Evolutionary conservation across 2,888 invertebrate genomes (phyloP), one percentile per base, ranked within the genome.

Genomic region (Dicyrtoma fusca): DNA sequence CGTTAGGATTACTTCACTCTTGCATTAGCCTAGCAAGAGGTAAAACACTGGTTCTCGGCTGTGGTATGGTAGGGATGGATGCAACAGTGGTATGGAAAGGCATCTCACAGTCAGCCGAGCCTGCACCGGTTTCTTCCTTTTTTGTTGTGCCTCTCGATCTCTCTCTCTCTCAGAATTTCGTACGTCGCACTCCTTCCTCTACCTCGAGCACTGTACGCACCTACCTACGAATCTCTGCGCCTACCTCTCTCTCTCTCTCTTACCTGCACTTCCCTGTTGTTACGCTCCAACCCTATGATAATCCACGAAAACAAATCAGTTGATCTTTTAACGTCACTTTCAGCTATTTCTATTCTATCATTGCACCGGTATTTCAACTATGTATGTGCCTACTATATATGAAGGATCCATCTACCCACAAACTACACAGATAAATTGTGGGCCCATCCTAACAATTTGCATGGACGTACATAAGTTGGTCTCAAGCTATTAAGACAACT

Each of bases 1-100:
- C 77, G 76, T 77, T 79, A 79, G 79, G 70, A 77, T 79, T 76
- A 74, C 74, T 64, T 64, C 49, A 64, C 66, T 53, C 61, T 61
- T 61, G 64, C 61, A 42, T 42, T 61, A 61, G 34, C 73, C 64
- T 75, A 34, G 23, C 63, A 14, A 62, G 61, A 69, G 59, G 69
- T 47, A 59, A 17, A 59, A 57, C 26, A 19, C 42, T 64, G 17
- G 26, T 61, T 61, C 14, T n/a, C n/a, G n/a, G n/a, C n/a, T 34
- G 34, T 34, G 8, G n/a, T 11, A 49, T 49, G 49, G 34, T 34
- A 8, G 34, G 3, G 34, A 8, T 34, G 34, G 34, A 34, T 34
- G 34, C 8, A n/a, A 34, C 62, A 62, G 62, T 62, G 42, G 62
- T n/a, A n/a, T 17, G 19, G 49, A 49, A n/a, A n/a, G 49, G 19